A percentile compares a stretch with the other conserved stretches of the same genome.
Evolutionary conservation across 2,888 invertebrate species (phyloP).

Genomic region (Tuberolachnus salignus): DNA sequence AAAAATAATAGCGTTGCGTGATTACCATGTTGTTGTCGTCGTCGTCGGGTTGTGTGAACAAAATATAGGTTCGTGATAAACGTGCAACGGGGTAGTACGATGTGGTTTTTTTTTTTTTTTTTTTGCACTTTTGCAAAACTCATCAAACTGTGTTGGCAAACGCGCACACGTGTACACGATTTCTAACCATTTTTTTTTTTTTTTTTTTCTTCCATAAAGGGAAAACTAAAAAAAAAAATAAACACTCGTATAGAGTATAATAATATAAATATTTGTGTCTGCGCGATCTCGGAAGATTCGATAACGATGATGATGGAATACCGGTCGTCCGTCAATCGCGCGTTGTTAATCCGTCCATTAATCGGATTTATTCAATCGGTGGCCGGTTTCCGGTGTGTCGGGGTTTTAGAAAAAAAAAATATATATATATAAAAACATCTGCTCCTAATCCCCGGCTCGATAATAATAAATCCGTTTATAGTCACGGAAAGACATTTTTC

Average conservation of each 20-base stretch:
- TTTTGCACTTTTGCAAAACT: slow-evolving; percentile 32
- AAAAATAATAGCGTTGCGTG: slow-evolving; percentile 23
- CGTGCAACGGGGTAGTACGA: not conserved
- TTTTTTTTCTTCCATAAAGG: slow-evolving; percentile 15
- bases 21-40: slow-evolving; percentile 10
- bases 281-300: too few relatives aligned
- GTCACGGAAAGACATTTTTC: too few relatives aligned
- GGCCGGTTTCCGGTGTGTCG: slow-evolving; percentile 8
- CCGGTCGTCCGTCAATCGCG: slow-evolving; percentile 39
- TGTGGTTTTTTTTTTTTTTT: not conserved
- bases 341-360: slow-evolving; percentile 23
- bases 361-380: slow-evolving; percentile 11
- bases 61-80: slow-evolving; percentile 46
- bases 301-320: not conserved
- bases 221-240: not conserved
- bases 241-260: too few relatives aligned
- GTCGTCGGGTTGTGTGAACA: slow-evolving; percentile 25
- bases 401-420: too few relatives aligned
- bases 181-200: slow-evolving; percentile 16
- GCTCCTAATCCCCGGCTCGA: too few relatives aligned
- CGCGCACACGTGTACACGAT: not conserved
- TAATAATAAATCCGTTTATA: too few relatives aligned
- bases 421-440: too few relatives aligned
- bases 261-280: too few relatives aligned
- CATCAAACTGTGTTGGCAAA: not conserved